phyloP scores from a whole-genome alignment of 2,888 invertebrate genomes.

The Tanypteryx hageni region DNA sequence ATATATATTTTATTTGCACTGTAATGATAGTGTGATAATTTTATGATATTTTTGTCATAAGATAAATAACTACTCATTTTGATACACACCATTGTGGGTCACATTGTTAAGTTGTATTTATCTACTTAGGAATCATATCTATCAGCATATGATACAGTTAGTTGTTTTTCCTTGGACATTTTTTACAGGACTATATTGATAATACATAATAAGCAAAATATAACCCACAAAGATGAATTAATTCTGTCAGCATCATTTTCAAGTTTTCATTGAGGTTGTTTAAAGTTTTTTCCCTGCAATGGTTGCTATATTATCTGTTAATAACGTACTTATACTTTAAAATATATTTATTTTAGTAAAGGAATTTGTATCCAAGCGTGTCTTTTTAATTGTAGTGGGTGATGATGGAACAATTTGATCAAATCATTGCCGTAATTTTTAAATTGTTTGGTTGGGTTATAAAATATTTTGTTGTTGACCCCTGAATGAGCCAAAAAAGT shows the following conservation, averaged over 20 bases:
- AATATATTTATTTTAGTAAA: conserved; percentile 23
- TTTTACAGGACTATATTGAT: neutral
- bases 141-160: neutral
- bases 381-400: neutral
- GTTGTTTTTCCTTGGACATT: conserved; percentile 3
- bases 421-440: neutral
- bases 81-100: conserved; percentile 42
- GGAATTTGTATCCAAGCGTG: neutral
- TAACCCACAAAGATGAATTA: neutral
- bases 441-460: neutral
- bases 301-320: conserved; percentile 26
- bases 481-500: neutral
- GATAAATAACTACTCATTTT: neutral
- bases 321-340: conserved; percentile 21
- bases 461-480: neutral
- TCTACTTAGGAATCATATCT: neutral
- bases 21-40: conserved; percentile 1
- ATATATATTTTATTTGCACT: neutral
- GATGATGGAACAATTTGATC: neutral
- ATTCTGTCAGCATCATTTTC: neutral
- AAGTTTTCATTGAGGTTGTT: conserved; percentile 1
- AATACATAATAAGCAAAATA: neutral
- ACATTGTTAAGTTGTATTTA: conserved; percentile 25
- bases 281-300: conserved; percentile 4
- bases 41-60: neutral